Base-by-base conservation (phyloP, 2,113 vertebrate genomes). In the Delphinapterus leucas region DNA sequence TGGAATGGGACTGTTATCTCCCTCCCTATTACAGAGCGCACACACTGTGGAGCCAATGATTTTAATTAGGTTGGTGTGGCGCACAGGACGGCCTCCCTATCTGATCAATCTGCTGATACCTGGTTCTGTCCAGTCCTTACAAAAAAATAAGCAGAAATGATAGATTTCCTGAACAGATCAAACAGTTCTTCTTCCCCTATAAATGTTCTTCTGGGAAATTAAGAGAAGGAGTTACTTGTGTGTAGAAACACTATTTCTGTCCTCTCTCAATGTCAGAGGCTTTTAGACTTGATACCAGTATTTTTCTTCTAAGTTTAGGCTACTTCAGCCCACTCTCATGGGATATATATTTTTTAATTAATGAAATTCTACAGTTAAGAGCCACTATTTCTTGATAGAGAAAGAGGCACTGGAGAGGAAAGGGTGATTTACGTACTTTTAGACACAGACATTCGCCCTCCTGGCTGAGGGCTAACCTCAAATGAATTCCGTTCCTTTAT, bases 161-260 rank as follows among this genome's bases (percentile, higher is more conserved):
- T 63, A 67, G 81, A 55, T 88, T 84, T 84, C 65, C 65, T 77
- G 18, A 60, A 80, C 33, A 63, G 58, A 90, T 55, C 41, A 81
- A 84, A 93, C 12, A 81, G 53, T 84, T 90, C 47, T 61, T 82
- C 67, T 90, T 55, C 5, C 71, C 11, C 53, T 55, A 67, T 31
- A 73, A 96, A 65, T 53, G 58, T 73, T 84, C 87, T 85, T 74
- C 90, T 88, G n/a, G 65, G 90, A 95, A 97, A 97, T 65, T 80
- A 73, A 49, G 36, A 47, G 36, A 80, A 88, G 15, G 21, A 67
- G 20, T 68, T 65, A 41, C 47, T 84, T 61, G 33, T 65, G 92
- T 53, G 25, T 41, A 20, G 11, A 8, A 84, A 67, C 15, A 71
- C 41, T 68, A 87, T 73, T 53, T 73, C 93, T 93, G 36, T 81